Evolutionary conservation across 2,797 vertebrate species (phyloP).

Genomic region (Cynopterus sphinx): DNA sequence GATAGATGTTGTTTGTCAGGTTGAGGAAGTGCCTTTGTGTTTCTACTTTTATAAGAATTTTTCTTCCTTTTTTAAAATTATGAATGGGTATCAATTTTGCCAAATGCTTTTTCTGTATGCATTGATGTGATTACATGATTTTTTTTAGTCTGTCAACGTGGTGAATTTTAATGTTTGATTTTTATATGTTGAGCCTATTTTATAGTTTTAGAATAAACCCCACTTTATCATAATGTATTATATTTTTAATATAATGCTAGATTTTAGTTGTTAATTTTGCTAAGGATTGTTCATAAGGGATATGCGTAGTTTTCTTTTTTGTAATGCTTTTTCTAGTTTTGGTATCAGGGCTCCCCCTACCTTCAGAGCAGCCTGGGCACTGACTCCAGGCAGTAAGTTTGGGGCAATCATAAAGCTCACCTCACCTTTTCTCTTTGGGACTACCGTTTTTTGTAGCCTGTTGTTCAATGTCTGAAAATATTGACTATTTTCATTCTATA

Average conservation of each 20-base stretch:
- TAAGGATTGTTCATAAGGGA: background rate
- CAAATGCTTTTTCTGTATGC: background rate
- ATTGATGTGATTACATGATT: background rate
- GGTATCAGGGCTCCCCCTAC: background rate
- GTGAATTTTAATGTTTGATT: background rate
- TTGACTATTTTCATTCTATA: background rate
- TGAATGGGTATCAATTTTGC: slow-evolving; percentile 17
- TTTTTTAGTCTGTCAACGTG: background rate
- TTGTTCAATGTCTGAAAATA: background rate
- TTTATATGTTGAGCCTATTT: background rate
- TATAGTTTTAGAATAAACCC: background rate
- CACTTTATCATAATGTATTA: background rate
- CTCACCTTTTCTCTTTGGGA: background rate
- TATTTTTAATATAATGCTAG: background rate
- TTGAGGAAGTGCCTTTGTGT: background rate
- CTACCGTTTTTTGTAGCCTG: background rate
- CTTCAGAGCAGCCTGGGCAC: background rate
- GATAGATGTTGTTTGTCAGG: background rate
- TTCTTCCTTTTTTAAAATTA: slow-evolving; percentile 44
- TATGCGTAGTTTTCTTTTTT: background rate
- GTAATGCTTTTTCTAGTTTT: slow-evolving; percentile 15
- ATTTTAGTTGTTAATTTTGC: slow-evolving; percentile 42
- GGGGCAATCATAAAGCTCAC: background rate
- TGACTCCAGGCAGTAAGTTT: background rate
- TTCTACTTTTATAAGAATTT: background rate